Percentiles rank a stretch among this genome's conserved stretches.
These are phyloP conservation scores for Myiopsitta monachus DNA, from an alignment of 2,113 vertebrate species.

Conservation along the genomic window DNA sequence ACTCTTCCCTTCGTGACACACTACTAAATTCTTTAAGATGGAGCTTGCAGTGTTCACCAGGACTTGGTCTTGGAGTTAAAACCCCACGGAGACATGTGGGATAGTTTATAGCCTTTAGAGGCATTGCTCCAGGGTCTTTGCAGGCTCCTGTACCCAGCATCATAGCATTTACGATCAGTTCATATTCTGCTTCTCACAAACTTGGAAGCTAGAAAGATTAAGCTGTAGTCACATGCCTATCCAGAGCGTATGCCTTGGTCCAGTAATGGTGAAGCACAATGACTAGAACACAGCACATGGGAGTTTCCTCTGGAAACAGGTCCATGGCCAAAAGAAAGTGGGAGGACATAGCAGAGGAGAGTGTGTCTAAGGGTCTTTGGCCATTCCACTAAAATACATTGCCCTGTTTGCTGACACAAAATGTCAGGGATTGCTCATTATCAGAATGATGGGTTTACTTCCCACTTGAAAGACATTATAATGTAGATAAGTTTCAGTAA, in stretches of 20 bases:
- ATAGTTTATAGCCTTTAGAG: neutral
- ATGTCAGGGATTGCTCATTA: neutral
- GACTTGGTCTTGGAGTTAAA: neutral
- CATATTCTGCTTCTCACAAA: neutral
- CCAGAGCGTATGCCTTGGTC: neutral
- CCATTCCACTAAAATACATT: neutral
- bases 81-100: neutral
- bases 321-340: neutral
- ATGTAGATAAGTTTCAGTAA: neutral
- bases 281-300: neutral
- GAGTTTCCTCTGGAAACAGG: neutral
- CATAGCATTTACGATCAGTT: neutral
- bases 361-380: neutral
- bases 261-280: accelerated
- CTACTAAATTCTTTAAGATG: neutral
- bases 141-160: neutral
- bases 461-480: neutral
- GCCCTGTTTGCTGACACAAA: neutral
- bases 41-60: neutral
- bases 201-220: neutral
- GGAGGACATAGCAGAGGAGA: neutral
- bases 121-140: neutral
- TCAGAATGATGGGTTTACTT: neutral
- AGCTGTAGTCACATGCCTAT: neutral
- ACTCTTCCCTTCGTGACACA: neutral